phyloP scores from a whole-genome alignment of 1,140 invertebrate species.

The Teleogryllus occipitalis region DNA sequence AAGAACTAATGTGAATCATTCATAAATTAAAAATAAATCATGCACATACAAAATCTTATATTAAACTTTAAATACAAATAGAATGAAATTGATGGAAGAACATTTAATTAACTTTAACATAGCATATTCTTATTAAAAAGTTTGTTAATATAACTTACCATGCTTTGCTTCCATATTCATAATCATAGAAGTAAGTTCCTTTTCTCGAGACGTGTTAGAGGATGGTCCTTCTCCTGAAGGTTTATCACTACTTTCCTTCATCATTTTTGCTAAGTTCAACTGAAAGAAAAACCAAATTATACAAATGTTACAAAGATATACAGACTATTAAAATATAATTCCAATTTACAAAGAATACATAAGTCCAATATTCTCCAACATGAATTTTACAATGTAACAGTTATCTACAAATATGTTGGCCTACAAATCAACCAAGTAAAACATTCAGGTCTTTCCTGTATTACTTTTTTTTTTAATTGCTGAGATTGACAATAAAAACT shows the following conservation, averaged over 20 bases:
- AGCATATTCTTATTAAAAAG: too few species aligned
- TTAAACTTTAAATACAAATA: too few species aligned
- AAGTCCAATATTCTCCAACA: too few species aligned
- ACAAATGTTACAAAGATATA: background rate
- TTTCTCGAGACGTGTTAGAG: constrained; percentile 50
- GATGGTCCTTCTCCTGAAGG: background rate
- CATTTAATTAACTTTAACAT: too few species aligned
- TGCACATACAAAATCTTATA: too few species aligned
- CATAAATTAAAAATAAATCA: too few species aligned
- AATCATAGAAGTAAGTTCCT: constrained; percentile 60
- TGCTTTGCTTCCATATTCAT: constrained; percentile 71
- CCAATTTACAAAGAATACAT: too few species aligned
- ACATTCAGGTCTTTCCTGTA: too few species aligned
- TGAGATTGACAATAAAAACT: too few species aligned
- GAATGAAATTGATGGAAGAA: too few species aligned
- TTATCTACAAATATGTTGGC: background rate
- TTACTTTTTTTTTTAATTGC: too few species aligned
- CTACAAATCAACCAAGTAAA: background rate
- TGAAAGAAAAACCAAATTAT: background rate
- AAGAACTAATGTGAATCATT: too few species aligned
- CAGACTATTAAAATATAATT: background rate
- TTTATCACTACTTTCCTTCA: constrained; percentile 24
- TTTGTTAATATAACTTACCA: constrained; percentile 45
- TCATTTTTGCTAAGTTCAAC: constrained; percentile 27
- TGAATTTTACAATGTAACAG: background rate